Percentiles rank a stretch among this genome's conserved stretches.
These are phyloP conservation scores for Falco peregrinus DNA, from an alignment of 2,797 vertebrate species.

Conservation along the genomic window DNA sequence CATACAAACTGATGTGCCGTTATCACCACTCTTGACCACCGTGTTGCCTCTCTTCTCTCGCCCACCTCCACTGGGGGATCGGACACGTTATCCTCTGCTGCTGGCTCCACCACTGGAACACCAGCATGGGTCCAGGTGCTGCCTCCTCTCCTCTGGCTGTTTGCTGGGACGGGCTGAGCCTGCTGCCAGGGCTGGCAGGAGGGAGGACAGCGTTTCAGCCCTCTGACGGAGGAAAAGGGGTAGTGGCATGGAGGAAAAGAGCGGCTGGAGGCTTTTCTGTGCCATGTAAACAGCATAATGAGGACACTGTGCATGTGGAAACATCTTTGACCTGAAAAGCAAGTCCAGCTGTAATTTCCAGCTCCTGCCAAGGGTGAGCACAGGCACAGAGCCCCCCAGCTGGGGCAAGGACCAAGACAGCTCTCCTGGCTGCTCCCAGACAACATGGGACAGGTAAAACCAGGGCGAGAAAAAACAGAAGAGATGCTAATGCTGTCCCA, in stretches of 20 bases:
- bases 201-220: background rate
- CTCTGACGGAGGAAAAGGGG: fast-evolving
- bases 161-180: background rate
- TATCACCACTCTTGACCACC: background rate
- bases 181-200: fast-evolving
- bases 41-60: background rate
- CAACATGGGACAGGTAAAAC: background rate
- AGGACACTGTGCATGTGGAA: background rate
- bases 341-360: background rate
- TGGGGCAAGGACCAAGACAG: background rate
- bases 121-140: fast-evolving
- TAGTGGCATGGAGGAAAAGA: background rate
- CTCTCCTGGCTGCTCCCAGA: background rate
- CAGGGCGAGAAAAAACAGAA: background rate
- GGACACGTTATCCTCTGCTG: background rate
- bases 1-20: background rate
- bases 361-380: background rate
- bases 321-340: background rate
- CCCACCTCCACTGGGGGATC: background rate
- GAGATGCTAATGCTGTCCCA: background rate
- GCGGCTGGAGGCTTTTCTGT: background rate
- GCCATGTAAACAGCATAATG: background rate
- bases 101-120: background rate
- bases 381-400: background rate
- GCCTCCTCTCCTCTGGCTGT: background rate